These are phyloP conservation scores for Apoderus coryli DNA, from an alignment of 2,888 invertebrate species.

Conservation along the genomic window DNA sequence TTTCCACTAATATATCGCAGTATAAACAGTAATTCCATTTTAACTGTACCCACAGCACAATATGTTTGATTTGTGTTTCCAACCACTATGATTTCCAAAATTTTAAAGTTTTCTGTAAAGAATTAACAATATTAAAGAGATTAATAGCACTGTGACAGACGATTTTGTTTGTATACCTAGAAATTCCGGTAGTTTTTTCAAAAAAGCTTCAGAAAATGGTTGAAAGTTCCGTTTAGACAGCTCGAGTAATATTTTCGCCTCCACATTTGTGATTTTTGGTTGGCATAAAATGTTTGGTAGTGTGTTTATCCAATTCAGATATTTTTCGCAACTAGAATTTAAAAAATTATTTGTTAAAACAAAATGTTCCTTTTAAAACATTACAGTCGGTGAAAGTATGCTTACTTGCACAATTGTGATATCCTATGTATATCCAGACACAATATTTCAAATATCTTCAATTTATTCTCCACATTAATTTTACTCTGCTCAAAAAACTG, in stretches of 20 bases:
- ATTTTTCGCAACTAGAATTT: slow-evolving; percentile 26
- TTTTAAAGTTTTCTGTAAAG: too few species aligned
- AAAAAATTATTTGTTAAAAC: too few species aligned
- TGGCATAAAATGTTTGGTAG: slow-evolving; percentile 42
- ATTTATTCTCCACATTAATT: slow-evolving; percentile 20
- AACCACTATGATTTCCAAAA: too few species aligned
- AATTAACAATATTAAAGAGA: slow-evolving; percentile 3
- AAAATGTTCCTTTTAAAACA: too few species aligned
- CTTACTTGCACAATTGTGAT: too few species aligned
- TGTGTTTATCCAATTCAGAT: slow-evolving; percentile 37
- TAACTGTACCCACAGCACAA: too few species aligned
- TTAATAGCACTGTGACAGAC: slow-evolving; percentile 1
- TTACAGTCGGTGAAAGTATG: too few species aligned
- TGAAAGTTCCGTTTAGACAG: slow-evolving; percentile 41
- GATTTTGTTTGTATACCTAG: slow-evolving; percentile 28
- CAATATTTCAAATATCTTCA: slow-evolving; percentile 33
- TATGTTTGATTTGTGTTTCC: too few species aligned
- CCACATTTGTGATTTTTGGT: slow-evolving; percentile 36
- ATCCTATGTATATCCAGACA: too few species aligned
- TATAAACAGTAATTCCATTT: too few species aligned
- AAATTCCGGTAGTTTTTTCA: slow-evolving; percentile 33
- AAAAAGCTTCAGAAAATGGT: slow-evolving; percentile 36
- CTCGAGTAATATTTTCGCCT: slow-evolving; percentile 41
- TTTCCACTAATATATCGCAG: too few species aligned
- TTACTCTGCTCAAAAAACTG: slow-evolving; percentile 15